Conservation (phyloP, 2,797 vertebrate genomes). For the Crenuchus spilurus region DNA sequence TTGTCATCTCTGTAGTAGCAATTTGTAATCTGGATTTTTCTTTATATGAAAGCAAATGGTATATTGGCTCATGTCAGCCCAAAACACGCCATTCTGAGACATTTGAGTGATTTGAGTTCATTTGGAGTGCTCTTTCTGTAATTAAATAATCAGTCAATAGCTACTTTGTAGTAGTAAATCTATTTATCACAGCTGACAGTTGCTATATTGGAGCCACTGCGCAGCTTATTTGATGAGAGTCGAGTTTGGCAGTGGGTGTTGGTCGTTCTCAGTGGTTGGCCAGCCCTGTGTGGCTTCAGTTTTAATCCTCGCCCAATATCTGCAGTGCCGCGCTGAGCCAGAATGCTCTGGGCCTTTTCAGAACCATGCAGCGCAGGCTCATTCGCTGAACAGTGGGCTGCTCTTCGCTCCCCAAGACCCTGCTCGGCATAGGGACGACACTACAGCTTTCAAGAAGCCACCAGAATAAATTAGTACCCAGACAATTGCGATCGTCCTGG, state of each 20-base stretch:
- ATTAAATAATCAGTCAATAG: constrained; percentile 47
- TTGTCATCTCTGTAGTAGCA: background rate
- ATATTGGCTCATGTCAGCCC: background rate
- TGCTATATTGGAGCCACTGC: constrained; percentile 6
- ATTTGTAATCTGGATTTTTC: background rate
- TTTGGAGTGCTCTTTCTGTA: constrained; percentile 14
- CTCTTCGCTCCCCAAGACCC: background rate
- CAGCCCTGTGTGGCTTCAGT: constrained; percentile 14
- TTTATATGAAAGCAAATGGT: background rate
- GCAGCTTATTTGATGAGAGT: constrained; percentile 6
- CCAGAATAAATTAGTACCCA: constrained; percentile 26
- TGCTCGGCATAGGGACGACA: constrained; percentile 1
- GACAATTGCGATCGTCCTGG: background rate
- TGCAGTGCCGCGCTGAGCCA: constrained; percentile 3
- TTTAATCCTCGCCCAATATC: constrained; percentile 32
- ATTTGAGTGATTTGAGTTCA: background rate
- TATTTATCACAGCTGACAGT: constrained; percentile 27
- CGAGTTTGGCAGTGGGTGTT: constrained; percentile 14
- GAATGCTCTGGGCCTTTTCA: constrained; percentile 22
- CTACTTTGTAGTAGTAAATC: constrained; percentile 31
- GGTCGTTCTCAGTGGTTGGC: background rate
- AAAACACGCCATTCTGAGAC: background rate
- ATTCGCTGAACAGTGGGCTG: background rate
- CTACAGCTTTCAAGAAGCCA: background rate
- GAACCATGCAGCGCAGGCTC: background rate